These are phyloP conservation scores for Latrodectus geometricus DNA, from an alignment of 1,140 invertebrate species.

Conservation along the genomic window DNA sequence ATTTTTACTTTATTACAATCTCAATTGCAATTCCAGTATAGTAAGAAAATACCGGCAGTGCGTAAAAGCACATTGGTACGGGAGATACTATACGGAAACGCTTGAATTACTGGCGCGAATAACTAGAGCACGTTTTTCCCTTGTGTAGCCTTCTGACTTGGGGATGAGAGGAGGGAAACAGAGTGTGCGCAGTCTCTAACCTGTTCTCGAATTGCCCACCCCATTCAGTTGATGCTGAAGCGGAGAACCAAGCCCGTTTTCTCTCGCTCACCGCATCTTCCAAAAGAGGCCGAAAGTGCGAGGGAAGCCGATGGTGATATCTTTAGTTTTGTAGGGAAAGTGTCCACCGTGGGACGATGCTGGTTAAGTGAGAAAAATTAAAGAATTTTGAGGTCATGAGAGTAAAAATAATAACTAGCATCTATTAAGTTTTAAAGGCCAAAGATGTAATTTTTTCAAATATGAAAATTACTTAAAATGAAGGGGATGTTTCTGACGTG, in stretches of 20 bases:
- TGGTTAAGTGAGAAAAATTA: background rate
- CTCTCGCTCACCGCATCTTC: conserved; percentile 6
- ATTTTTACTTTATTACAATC: too few relatives aligned
- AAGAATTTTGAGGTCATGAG: background rate
- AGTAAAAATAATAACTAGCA: background rate
- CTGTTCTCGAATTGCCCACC: conserved; percentile 52
- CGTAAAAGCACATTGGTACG: background rate
- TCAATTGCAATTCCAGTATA: too few relatives aligned
- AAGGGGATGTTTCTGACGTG: conserved; percentile 58
- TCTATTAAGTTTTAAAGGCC: background rate
- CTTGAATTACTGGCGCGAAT: conserved; percentile 58
- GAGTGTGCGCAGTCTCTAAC: conserved; percentile 45
- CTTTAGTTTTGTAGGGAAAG: background rate
- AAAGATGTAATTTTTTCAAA: conserved; percentile 16
- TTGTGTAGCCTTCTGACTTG: conserved; percentile 32
- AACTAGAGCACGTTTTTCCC: conserved; percentile 5
- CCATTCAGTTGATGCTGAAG: conserved; percentile 43
- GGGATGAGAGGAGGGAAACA: conserved; percentile 4
- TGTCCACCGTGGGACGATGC: background rate
- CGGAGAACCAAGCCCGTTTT: conserved; percentile 25
- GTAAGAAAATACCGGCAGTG: background rate
- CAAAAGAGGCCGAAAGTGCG: background rate
- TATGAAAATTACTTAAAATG: conserved; percentile 58
- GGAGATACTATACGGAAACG: conserved; percentile 10
- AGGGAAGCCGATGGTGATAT: background rate